Evolutionary conservation across 2,888 invertebrate species (phyloP).

Genomic region (Andrena dorsata): DNA sequence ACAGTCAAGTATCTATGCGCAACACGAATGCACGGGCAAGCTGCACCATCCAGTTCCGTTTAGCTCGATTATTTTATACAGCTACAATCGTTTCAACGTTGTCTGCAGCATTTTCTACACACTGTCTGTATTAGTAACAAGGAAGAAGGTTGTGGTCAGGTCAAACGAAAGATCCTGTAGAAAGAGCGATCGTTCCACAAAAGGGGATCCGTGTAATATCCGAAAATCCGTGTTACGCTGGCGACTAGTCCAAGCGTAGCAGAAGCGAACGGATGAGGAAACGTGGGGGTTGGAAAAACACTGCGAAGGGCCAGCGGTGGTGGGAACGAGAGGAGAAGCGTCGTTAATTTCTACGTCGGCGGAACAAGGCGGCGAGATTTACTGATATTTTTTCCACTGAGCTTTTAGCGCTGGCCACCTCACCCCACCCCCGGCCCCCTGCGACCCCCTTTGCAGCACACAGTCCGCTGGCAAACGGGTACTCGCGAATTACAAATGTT

Average conservation of each 20-base stretch:
- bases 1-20: too few relatives aligned
- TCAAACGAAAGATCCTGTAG: background rate
- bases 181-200: background rate
- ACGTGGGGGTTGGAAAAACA: background rate
- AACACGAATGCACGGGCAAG: too few relatives aligned
- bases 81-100: too few relatives aligned
- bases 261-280: background rate
- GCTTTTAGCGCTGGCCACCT: constrained; percentile 69
- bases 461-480: constrained; percentile 29
- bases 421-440: background rate
- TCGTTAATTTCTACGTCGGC: constrained; percentile 70
- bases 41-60: too few relatives aligned
- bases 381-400: constrained; percentile 70
- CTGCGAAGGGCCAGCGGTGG: constrained; percentile 3
- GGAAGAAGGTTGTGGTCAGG: too few relatives aligned
- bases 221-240: constrained; percentile 11
- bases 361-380: constrained; percentile 72
- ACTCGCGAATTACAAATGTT: constrained; percentile 74
- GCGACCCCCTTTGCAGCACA: constrained; percentile 11
- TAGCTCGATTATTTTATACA: background rate
- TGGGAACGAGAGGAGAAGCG: constrained; percentile 56
- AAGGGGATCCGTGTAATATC: background rate
- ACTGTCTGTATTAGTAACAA: too few relatives aligned
- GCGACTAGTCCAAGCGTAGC: background rate
- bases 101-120: too few relatives aligned